Conservation (phyloP, 2,113 vertebrate species). For the Phalacrocorax brasilianus region DNA sequence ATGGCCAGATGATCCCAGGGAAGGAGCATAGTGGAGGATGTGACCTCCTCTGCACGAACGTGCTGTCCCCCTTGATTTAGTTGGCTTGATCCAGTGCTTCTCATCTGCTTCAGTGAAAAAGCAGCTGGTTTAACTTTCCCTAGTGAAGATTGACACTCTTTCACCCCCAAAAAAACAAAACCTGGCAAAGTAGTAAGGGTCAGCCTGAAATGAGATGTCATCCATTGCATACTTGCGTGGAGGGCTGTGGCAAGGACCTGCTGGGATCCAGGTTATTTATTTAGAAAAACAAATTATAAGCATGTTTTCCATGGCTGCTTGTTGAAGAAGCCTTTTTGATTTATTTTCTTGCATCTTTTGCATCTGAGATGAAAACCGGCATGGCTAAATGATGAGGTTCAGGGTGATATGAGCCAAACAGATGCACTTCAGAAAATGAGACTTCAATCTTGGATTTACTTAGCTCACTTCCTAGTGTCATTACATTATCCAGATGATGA, state of each 20-base stretch:
- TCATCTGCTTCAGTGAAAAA: not conserved
- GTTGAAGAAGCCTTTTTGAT: not conserved
- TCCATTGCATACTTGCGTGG: not conserved
- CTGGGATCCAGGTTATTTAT: not conserved
- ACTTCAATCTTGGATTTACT: slow-evolving; percentile 37
- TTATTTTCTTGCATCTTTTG: not conserved
- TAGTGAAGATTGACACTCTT: not conserved
- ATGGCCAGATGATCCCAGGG: not conserved
- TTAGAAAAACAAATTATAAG: not conserved
- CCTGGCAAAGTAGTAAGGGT: not conserved
- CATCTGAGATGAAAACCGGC: not conserved
- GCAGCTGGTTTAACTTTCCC: not conserved
- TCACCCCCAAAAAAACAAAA: not conserved
- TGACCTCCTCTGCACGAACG: not conserved
- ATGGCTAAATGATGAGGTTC: not conserved
- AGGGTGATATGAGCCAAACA: slow-evolving; percentile 10
- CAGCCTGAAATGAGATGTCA: not conserved
- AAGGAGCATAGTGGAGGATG: not conserved
- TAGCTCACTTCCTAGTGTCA: slow-evolving; percentile 57
- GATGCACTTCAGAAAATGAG: slow-evolving; percentile 48
- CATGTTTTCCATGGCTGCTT: not conserved
- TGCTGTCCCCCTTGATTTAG: not conserved
- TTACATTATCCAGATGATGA: slow-evolving; percentile 10
- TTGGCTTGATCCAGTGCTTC: not conserved
- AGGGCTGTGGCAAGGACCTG: not conserved